A percentile compares a stretch with the other conserved stretches of the same genome.
These are phyloP conservation scores for Eutolmus rufibarbis DNA, from an alignment of 2,888 invertebrate species.

Conservation along the genomic window DNA sequence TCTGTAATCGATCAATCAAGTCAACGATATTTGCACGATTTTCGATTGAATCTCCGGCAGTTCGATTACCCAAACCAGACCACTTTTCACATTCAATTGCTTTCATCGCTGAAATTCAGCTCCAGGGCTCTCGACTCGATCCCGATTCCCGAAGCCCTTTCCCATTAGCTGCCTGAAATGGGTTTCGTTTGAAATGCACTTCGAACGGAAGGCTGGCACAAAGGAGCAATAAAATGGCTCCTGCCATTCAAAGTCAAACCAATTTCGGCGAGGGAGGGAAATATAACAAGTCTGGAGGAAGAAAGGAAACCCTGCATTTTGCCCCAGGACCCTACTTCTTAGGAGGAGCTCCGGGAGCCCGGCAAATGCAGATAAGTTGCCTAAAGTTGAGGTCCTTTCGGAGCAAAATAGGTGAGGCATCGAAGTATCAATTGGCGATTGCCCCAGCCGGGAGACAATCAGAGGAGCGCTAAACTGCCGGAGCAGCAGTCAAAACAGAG, in stretches of 20 bases:
- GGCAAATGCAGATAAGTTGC: neutral
- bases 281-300: neutral
- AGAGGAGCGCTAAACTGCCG: neutral
- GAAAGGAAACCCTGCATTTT: neutral
- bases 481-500: neutral
- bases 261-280: neutral
- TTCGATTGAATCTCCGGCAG: neutral
- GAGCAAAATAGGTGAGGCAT: neutral
- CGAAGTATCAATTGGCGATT: neutral
- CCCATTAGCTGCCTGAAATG: neutral
- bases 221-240: neutral
- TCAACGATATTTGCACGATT: neutral
- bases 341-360: neutral
- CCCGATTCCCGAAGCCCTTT: neutral
- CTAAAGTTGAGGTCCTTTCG: neutral
- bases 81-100: neutral
- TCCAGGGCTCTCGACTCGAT: neutral
- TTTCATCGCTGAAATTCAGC: neutral
- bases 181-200: neutral
- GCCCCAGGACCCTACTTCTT: neutral
- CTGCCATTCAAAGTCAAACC: neutral
- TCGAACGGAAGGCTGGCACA: neutral
- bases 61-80: neutral
- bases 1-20: neutral
- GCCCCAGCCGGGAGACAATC: neutral